Base-by-base conservation (phyloP, 2,888 invertebrate species). In the Euplagia quadripunctaria region DNA sequence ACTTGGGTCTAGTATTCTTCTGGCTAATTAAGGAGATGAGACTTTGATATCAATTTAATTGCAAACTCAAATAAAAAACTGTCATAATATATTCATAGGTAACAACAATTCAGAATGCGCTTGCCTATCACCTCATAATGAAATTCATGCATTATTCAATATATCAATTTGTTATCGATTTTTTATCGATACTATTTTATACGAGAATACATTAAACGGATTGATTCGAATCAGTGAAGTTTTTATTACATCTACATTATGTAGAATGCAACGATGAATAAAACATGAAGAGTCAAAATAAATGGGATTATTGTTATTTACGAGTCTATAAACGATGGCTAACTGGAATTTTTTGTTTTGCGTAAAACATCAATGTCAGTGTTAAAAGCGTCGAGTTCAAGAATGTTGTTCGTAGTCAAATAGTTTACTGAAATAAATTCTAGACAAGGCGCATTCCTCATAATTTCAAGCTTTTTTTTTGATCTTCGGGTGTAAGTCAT, bases 291-390 rank as follows among this genome's bases (percentile, higher is more conserved):
- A 63, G 64, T 71, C 17, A 11, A 70, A 64, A 75, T 73, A 80
- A 79, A 75, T 74, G 61, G 55, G 41, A 49, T 72, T 75, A 76
- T 75, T 73, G 49, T 75, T 72, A 72, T 84, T 82, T 77, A 82
- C 51, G 14, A 79, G 43, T 74, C 66, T 70, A 41, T 16, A 64
- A 65, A 31, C 66, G 43, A 58, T 58, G 42, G 55, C 20, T 43
- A 9, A 52, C 42, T 46, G 58, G 61, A 51, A 73, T 68, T 73
- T 77, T 72, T 81, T 76, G 77, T 83, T 83, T 74, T 72, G 11
- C 52, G 74, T 64, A 70, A 70, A 46, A 61, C 66, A 69, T 68
- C 65, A 74, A 71, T 71, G 74, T 71, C 71, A 64, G 63, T 66
- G 17, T 42, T 55, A 41, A 61, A 72, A 41, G 51, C 66, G 64